Percentiles rank a stretch among this genome's conserved stretches.
Evolutionary conservation across 1,140 invertebrate genomes (phyloP).

Genomic region (Mercenaria mercenaria): DNA sequence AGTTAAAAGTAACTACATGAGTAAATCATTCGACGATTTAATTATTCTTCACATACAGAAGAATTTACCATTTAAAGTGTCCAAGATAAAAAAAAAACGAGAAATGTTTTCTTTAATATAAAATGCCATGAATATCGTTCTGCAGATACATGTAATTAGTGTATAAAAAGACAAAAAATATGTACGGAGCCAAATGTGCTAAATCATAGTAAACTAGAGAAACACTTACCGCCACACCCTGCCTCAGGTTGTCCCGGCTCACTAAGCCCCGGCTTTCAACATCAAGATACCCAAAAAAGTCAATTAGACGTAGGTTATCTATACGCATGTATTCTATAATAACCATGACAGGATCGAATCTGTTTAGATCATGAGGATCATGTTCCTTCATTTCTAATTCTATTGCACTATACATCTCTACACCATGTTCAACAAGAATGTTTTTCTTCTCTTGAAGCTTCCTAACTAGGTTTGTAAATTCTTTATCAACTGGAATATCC

Average conservation of each 20-base stretch:
- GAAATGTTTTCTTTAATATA: too few species aligned
- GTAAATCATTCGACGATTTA: too few species aligned
- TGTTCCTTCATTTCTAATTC: constrained; percentile 70
- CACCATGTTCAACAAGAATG: constrained; percentile 75
- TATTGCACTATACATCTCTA: constrained; percentile 72
- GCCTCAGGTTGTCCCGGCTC: constrained; percentile 72
- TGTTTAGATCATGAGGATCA: constrained; percentile 76
- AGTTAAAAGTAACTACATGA: too few species aligned
- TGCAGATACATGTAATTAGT: too few species aligned
- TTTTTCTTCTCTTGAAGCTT: constrained; percentile 66
- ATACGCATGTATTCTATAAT: constrained; percentile 82
- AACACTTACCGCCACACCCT: constrained; percentile 76
- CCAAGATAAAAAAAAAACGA: too few species aligned
- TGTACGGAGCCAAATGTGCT: too few species aligned
- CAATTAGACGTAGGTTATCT: constrained; percentile 82
- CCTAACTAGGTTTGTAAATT: constrained; percentile 72
- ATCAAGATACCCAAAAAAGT: constrained; percentile 80
- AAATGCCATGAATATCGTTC: too few species aligned
- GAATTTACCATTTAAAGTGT: too few species aligned
- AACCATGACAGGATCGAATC: constrained; percentile 79
- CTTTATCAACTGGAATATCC: constrained; percentile 78
- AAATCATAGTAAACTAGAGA: too few species aligned
- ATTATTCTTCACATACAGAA: too few species aligned
- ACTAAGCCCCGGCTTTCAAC: constrained; percentile 72
- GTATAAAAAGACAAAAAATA: too few species aligned